Evolutionary conservation across 2,113 vertebrate species (phyloP).

Genomic region (Perca schrenkii): DNA sequence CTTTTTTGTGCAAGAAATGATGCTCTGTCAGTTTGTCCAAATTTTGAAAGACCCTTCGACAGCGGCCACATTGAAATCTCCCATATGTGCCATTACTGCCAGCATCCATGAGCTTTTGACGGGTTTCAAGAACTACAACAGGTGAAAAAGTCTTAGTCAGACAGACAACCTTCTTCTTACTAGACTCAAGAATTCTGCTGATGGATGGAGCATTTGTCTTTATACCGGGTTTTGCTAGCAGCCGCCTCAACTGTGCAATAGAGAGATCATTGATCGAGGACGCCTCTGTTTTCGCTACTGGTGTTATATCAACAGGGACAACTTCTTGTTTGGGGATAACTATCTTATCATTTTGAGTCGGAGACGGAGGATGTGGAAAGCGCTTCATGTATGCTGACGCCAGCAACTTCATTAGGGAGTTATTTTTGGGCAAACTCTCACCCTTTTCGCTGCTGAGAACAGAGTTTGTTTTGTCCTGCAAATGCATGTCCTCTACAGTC

Average conservation of each 20-base stretch:
- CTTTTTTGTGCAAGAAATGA: conserved; percentile 85
- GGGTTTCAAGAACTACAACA: conserved; percentile 85
- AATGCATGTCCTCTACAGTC: conserved; percentile 36
- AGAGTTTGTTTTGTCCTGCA: conserved; percentile 29
- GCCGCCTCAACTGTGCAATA: conserved; percentile 67
- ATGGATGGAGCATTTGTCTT: conserved; percentile 74
- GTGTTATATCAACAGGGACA: conserved; percentile 68
- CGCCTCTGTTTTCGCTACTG: conserved; percentile 8
- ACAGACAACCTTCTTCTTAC: conserved; percentile 75
- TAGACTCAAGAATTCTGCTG: conserved; percentile 70
- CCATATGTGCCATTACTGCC: conserved; percentile 65
- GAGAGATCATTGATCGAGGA: conserved; percentile 57
- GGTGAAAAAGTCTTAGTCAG: conserved; percentile 83
- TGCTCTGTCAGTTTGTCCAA: conserved; percentile 82
- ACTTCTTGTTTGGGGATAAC: conserved; percentile 73
- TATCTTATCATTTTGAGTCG: conserved; percentile 16
- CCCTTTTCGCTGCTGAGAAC: conserved; percentile 12
- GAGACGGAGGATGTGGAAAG: conserved; percentile 37
- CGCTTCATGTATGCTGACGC: conserved; percentile 81
- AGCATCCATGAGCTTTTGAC: conserved; percentile 80
- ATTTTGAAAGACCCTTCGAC: conserved; percentile 80
- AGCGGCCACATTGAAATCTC: conserved; percentile 82
- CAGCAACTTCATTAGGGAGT: conserved; percentile 80
- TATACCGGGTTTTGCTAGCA: conserved; percentile 66
- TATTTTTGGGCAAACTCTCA: conserved; percentile 52